A percentile compares a stretch with the other conserved stretches of the same genome.
These are phyloP conservation scores for Periophthalmus modestus DNA, from an alignment of 2,113 vertebrate genomes.

Conservation along the genomic window DNA sequence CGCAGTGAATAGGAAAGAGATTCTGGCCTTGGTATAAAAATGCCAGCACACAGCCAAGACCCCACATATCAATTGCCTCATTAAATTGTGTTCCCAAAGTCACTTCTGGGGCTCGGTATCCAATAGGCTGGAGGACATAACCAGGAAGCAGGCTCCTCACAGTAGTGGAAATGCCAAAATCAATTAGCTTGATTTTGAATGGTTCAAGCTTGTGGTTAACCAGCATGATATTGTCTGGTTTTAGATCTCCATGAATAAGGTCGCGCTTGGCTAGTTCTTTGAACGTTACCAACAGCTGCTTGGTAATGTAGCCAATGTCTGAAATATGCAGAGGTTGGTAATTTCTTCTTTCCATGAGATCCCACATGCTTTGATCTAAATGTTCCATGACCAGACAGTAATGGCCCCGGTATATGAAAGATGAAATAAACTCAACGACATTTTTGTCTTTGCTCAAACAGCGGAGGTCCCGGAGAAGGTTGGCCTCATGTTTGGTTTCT, in stretches of 20 bases:
- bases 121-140: not conserved
- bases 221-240: not conserved
- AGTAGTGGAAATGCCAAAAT: not conserved
- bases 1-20: not conserved
- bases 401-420: not conserved
- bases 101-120: not conserved
- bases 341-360: not conserved
- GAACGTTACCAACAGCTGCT: not conserved
- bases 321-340: not conserved
- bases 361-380: not conserved
- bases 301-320: not conserved
- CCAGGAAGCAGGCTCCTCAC: not conserved
- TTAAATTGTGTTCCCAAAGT: not conserved
- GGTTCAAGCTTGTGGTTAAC: not conserved
- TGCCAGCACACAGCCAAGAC: not conserved
- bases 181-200: not conserved
- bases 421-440: not conserved
- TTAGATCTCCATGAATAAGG: not conserved
- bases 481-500: not conserved
- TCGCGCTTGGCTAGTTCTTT: not conserved
- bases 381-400: not conserved
- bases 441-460: not conserved
- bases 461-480: not conserved
- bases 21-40: not conserved
- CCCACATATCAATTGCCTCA: not conserved